A percentile compares a stretch with the other conserved stretches of the same genome.
Conservation (phyloP, 2,113 vertebrate species). For the Rallus limicola region DNA sequence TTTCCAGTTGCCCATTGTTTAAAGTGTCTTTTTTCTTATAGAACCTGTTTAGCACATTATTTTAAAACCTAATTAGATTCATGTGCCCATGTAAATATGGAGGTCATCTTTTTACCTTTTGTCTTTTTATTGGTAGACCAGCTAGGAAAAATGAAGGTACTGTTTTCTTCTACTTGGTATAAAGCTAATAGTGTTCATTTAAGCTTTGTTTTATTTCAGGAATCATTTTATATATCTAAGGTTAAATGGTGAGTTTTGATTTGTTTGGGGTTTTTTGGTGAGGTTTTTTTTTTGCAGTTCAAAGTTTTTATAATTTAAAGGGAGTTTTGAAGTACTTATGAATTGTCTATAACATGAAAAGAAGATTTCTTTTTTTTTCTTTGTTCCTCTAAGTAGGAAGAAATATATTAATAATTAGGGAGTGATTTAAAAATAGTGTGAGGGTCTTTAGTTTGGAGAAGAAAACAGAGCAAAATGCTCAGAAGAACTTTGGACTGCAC, state of each 20-base stretch:
- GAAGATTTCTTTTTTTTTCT: no score
- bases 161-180: rapidly evolving
- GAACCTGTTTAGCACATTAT: not conserved
- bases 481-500: not conserved
- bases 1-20: not conserved
- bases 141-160: rapidly evolving
- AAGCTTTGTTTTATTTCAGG: rapidly evolving
- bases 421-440: not conserved
- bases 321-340: not conserved
- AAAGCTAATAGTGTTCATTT: rapidly evolving
- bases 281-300: not conserved
- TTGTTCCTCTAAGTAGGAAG: not conserved
- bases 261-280: no score
- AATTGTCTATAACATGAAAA: not conserved
- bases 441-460: not conserved
- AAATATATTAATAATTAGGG: not conserved
- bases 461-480: not conserved
- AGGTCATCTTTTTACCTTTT: not conserved
- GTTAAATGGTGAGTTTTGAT: not conserved
- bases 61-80: not conserved
- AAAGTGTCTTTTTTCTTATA: not conserved
- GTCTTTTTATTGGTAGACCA: rapidly evolving
- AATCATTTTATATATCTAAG: rapidly evolving
- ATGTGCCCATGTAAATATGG: not conserved
- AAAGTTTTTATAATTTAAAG: not conserved